Conservation (phyloP, 2,113 vertebrate species). For the Periophthalmodon schlosseri region DNA sequence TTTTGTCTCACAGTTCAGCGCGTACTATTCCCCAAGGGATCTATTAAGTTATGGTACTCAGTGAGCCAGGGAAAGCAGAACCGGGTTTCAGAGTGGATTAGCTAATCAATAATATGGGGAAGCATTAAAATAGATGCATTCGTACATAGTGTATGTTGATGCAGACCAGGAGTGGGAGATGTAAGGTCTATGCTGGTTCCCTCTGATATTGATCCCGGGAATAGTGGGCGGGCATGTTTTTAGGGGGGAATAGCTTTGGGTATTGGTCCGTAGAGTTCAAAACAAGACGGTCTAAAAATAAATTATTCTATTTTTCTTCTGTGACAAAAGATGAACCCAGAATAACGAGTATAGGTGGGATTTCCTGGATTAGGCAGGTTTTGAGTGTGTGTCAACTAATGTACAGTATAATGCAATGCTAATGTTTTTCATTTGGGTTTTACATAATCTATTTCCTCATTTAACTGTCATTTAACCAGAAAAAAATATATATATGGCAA, state of each 20-base stretch:
- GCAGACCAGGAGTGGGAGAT: slow-evolving; percentile 19
- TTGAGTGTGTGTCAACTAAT: too few species aligned
- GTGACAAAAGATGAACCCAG: neutral
- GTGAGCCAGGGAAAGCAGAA: slow-evolving; percentile 52
- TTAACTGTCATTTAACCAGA: too few species aligned
- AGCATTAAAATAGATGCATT: slow-evolving; percentile 62
- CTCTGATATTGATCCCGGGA: slow-evolving; percentile 40
- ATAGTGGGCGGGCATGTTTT: slow-evolving; percentile 14
- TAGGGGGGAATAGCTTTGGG: slow-evolving; percentile 7
- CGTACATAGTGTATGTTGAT: slow-evolving; percentile 25
- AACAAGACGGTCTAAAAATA: slow-evolving; percentile 8
- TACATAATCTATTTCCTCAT: too few species aligned
- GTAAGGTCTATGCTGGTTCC: slow-evolving; percentile 22
- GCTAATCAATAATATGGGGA: slow-evolving; percentile 72
- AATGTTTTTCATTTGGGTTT: too few species aligned
- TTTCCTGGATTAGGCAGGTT: too few species aligned
- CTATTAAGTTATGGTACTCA: slow-evolving; percentile 73
- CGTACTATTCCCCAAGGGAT: slow-evolving; percentile 70
- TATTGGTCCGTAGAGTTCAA: slow-evolving; percentile 5
- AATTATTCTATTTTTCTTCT: neutral
- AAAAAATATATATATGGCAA: too few species aligned
- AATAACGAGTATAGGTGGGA: neutral
- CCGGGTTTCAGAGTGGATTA: slow-evolving; percentile 62
- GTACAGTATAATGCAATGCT: too few species aligned
- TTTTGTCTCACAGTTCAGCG: slow-evolving; percentile 73